Evolutionary conservation across 1,140 invertebrate species (phyloP).

Genomic region (Neuroterus valhalla): DNA sequence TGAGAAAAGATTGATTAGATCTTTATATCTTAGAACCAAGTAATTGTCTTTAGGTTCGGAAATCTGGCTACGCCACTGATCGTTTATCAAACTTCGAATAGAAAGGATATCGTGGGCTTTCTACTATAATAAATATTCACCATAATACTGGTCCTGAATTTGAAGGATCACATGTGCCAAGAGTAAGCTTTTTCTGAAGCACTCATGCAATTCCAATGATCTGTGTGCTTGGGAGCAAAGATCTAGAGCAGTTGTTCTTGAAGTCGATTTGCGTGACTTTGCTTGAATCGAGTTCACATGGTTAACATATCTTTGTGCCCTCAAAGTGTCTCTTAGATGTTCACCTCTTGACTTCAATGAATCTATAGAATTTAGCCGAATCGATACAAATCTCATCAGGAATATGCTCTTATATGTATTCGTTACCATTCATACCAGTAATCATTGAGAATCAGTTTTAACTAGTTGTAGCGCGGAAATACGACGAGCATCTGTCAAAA

Average conservation of each 20-base stretch:
- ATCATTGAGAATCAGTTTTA: too few relatives aligned
- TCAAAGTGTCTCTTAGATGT: background rate
- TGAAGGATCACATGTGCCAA: slow-evolving; percentile 25
- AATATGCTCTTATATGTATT: too few relatives aligned
- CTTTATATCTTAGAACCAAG: background rate
- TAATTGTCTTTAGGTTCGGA: too few relatives aligned
- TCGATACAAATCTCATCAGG: too few relatives aligned
- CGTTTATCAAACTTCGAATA: slow-evolving; percentile 1
- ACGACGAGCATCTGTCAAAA: too few relatives aligned
- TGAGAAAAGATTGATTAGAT: background rate
- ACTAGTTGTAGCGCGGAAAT: too few relatives aligned
- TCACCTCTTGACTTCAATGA: background rate
- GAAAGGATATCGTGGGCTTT: background rate
- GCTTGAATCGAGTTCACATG: slow-evolving; percentile 2
- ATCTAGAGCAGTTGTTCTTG: slow-evolving; percentile 23
- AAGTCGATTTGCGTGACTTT: slow-evolving; percentile 25
- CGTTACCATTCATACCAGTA: too few relatives aligned
- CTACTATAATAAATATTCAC: slow-evolving; percentile 26
- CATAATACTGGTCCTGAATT: slow-evolving; percentile 26
- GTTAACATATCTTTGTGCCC: background rate
- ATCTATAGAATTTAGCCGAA: too few relatives aligned
- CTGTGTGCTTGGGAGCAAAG: slow-evolving; percentile 21
- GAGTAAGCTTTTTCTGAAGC: slow-evolving; percentile 25
- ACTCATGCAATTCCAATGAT: slow-evolving; percentile 31
- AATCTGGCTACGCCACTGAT: slow-evolving; percentile 7